Evolutionary conservation across 2,113 vertebrate species (phyloP).

Genomic region (Mesocricetus auratus): DNA sequence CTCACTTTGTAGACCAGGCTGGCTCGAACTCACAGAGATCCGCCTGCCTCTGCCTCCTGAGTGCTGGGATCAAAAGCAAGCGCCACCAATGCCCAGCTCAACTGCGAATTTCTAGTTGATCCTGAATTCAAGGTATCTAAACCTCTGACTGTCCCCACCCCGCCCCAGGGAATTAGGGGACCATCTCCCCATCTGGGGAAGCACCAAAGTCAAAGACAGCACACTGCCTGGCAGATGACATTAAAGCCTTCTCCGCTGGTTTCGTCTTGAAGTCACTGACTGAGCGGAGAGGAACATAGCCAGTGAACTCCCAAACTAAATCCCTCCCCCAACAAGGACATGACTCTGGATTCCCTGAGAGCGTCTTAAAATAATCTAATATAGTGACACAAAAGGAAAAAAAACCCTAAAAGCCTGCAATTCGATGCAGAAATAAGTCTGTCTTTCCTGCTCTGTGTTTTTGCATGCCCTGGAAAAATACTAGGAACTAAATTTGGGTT

Average conservation of each 20-base stretch:
- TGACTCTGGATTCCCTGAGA: conserved; percentile 63
- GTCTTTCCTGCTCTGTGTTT: conserved; percentile 60
- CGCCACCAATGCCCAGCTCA: too few species aligned
- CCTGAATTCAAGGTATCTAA: conserved; percentile 18
- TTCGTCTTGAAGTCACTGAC: conserved; percentile 26
- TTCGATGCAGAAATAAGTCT: conserved; percentile 65
- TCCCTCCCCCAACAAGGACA: not conserved
- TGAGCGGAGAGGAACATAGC: not conserved
- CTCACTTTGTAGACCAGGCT: too few species aligned
- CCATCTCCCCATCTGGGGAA: not conserved
- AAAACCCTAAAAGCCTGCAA: conserved; percentile 44
- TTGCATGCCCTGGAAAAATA: conserved; percentile 79
- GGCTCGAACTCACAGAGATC: too few species aligned
- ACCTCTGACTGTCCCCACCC: accelerated
- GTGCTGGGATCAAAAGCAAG: too few species aligned
- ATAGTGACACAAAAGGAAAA: conserved; percentile 30
- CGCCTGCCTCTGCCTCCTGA: too few species aligned
- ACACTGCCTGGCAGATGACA: not conserved
- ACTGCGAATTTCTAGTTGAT: not conserved
- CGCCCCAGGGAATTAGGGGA: not conserved
- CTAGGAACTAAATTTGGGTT: conserved; percentile 78
- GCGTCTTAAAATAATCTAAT: conserved; percentile 72
- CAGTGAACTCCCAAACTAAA: not conserved
- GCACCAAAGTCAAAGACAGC: not conserved
- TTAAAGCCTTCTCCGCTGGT: not conserved